phyloP scores from a whole-genome alignment of 1,140 invertebrate species.

The Holotrichia oblita region DNA sequence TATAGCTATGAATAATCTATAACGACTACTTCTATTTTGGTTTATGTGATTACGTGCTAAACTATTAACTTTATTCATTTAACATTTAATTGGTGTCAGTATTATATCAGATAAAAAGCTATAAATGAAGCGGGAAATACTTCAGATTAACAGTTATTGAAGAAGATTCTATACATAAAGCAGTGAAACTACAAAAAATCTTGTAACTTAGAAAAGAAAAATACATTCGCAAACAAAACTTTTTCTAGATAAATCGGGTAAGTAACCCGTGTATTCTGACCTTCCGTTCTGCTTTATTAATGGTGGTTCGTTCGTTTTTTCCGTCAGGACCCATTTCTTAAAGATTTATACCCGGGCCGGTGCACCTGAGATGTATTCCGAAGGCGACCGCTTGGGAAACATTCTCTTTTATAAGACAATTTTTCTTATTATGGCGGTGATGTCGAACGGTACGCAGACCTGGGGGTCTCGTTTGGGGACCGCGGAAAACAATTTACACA shows the following conservation, averaged over 20 bases:
- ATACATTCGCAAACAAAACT: not conserved
- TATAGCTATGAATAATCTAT: too few species aligned
- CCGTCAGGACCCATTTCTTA: slow-evolving; percentile 15
- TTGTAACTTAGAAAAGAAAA: not conserved
- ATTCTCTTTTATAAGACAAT: slow-evolving; percentile 21
- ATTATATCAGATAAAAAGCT: not conserved
- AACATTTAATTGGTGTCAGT: not conserved
- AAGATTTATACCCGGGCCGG: not conserved
- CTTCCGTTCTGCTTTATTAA: slow-evolving; percentile 5
- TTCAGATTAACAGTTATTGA: not conserved
- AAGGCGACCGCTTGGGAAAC: not conserved
- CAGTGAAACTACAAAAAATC: not conserved
- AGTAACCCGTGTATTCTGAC: slow-evolving; percentile 10
- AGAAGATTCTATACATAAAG: not conserved
- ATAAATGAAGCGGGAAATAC: not conserved
- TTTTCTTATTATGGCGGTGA: not conserved
- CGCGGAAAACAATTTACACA: not conserved
- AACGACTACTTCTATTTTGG: too few species aligned
- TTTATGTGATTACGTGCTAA: too few species aligned
- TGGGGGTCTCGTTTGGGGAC: not conserved
- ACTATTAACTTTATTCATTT: not conserved
- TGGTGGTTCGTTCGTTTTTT: slow-evolving; percentile 4
- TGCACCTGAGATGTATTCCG: slow-evolving; percentile 10
- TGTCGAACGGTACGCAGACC: not conserved
- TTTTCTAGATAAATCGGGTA: not conserved